phyloP scores from a whole-genome alignment of 2,888 invertebrate species.

The Odontomyia ornata region DNA sequence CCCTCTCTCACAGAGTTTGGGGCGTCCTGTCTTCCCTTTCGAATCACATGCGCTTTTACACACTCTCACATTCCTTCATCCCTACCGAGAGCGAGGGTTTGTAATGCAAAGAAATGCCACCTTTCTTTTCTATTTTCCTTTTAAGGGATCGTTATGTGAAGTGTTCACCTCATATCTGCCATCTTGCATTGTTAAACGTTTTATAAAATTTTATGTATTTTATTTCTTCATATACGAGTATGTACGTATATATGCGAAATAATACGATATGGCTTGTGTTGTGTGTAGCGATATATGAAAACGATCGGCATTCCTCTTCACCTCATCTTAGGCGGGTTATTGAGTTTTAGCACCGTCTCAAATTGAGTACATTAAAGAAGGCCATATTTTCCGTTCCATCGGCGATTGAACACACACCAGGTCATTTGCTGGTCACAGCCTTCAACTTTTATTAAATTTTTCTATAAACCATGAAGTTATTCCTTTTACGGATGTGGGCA shows the following conservation, averaged over 20 bases:
- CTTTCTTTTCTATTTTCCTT: slow-evolving; percentile 35
- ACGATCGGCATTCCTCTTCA: slow-evolving; percentile 15
- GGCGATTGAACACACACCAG: slow-evolving; percentile 26
- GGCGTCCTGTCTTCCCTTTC: not conserved
- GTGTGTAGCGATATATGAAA: slow-evolving; percentile 24
- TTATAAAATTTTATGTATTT: slow-evolving; percentile 51
- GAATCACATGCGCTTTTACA: not conserved
- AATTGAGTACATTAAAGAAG: slow-evolving; percentile 40
- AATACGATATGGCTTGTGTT: not conserved
- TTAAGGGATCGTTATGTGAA: slow-evolving; percentile 45
- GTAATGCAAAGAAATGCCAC: slow-evolving; percentile 15
- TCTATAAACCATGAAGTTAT: slow-evolving; percentile 26
- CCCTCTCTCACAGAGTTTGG: not conserved
- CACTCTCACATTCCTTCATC: not conserved
- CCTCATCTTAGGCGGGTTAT: slow-evolving; percentile 36
- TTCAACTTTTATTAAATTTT: slow-evolving; percentile 40
- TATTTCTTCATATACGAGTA: slow-evolving; percentile 51
- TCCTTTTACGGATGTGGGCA: not conserved
- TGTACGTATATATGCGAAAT: not conserved
- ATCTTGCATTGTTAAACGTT: slow-evolving; percentile 50
- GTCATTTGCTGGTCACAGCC: slow-evolving; percentile 42
- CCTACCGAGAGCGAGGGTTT: too few relatives aligned
- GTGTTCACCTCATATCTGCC: slow-evolving; percentile 48
- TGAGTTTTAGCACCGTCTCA: slow-evolving; percentile 41
- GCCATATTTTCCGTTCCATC: slow-evolving; percentile 28